Percentiles rank a stretch among this genome's conserved stretches.
Evolutionary conservation across 2,797 vertebrate species (phyloP).

Genomic region (Artibeus jamaicensis): DNA sequence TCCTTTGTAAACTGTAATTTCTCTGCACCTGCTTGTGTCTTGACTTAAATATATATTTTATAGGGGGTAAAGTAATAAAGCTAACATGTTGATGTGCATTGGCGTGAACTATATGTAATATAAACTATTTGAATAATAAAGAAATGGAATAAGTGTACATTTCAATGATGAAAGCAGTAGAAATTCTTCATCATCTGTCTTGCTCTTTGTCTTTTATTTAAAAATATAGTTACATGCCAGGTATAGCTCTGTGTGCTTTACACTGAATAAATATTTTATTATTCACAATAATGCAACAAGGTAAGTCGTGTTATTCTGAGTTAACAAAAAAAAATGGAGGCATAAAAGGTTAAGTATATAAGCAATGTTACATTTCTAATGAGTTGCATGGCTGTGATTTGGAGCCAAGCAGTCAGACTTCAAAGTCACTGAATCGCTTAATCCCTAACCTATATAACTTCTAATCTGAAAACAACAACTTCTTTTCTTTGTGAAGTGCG

Average conservation of each 20-base stretch:
- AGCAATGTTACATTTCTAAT: background rate
- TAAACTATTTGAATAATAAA: background rate
- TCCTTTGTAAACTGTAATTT: background rate
- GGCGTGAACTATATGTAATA: background rate
- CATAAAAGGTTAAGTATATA: background rate
- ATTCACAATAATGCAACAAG: background rate
- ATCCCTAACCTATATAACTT: background rate
- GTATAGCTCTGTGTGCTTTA: background rate
- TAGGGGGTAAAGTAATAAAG: background rate
- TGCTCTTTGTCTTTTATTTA: background rate
- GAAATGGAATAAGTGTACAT: background rate
- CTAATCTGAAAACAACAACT: background rate
- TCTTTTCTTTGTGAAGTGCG: background rate
- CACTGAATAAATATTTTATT: background rate
- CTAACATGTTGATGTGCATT: background rate
- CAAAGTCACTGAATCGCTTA: background rate
- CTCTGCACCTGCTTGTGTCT: background rate
- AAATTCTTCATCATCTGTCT: background rate
- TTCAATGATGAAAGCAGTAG: background rate
- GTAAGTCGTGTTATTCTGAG: background rate
- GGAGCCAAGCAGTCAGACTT: background rate
- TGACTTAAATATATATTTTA: background rate
- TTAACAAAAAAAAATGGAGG: background rate
- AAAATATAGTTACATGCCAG: background rate
- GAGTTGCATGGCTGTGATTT: background rate